Conservation (phyloP, 1,140 invertebrate species). For the Potamilus streckersoni region DNA sequence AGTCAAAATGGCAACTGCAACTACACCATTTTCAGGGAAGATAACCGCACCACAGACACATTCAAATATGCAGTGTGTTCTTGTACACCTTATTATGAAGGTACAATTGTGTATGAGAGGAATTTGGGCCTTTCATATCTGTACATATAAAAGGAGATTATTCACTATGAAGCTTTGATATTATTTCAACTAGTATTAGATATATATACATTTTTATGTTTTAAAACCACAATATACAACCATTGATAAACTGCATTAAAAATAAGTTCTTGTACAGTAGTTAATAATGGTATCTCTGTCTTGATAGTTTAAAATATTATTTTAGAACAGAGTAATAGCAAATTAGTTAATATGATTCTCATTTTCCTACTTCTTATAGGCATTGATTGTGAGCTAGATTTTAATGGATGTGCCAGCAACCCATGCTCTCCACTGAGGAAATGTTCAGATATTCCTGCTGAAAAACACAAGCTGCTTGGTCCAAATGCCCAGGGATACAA, state of each 20-base stretch:
- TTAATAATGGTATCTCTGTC: too few relatives aligned
- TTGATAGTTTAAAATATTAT: too few relatives aligned
- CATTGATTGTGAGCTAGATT: slow-evolving; percentile 18
- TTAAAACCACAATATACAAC: too few relatives aligned
- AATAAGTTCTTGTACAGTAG: too few relatives aligned
- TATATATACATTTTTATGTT: too few relatives aligned
- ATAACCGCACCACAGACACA: slow-evolving; percentile 2
- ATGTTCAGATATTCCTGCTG: slow-evolving; percentile 8
- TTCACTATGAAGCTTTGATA: too few relatives aligned
- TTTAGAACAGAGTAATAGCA: too few relatives aligned
- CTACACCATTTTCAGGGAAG: slow-evolving; percentile 7
- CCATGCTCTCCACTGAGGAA: slow-evolving; percentile 10
- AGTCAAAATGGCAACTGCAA: slow-evolving; percentile 11
- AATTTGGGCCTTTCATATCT: not conserved
- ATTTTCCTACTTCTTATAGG: not conserved
- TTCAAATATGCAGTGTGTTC: slow-evolving; percentile 22
- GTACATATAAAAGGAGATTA: too few relatives aligned
- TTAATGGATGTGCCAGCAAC: slow-evolving; percentile 17
- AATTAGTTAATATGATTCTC: too few relatives aligned
- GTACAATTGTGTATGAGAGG: slow-evolving; percentile 1
- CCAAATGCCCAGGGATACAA: not conserved
- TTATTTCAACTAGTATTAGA: too few relatives aligned
- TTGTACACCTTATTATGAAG: slow-evolving; percentile 20
- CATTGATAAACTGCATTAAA: too few relatives aligned
- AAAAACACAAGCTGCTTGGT: slow-evolving; percentile 1